These are phyloP conservation scores for Melieria picta DNA, from an alignment of 2,888 invertebrate species.

Conservation along the genomic window DNA sequence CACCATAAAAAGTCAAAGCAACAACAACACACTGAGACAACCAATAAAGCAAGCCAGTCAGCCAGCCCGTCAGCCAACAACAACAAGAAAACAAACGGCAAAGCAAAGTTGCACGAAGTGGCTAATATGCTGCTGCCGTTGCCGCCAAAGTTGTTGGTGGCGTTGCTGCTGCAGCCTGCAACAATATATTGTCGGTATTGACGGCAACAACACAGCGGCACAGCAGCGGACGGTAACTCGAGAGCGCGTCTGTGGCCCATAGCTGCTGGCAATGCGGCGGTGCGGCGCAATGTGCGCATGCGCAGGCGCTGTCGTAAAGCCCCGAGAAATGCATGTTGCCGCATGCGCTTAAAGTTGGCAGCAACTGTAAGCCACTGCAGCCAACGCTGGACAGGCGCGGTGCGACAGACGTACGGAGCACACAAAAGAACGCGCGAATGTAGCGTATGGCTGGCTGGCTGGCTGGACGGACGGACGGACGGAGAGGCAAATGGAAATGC, in stretches of 20 bases:
- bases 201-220: too few species aligned
- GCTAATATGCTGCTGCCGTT: constrained; percentile 19
- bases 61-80: neutral
- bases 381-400: constrained; percentile 3
- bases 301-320: constrained; percentile 54
- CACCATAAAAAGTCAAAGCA: neutral
- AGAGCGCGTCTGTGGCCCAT: constrained; percentile 27
- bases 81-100: neutral
- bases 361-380: constrained; percentile 12
- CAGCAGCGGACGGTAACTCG: too few species aligned
- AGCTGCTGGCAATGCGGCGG: constrained; percentile 34
- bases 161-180: neutral
- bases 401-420: neutral
- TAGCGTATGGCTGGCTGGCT: neutral
- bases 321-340: constrained; percentile 38
- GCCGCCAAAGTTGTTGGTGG: constrained; percentile 4
- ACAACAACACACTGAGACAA: too few species aligned
- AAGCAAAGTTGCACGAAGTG: constrained; percentile 7
- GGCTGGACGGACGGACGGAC: neutral
- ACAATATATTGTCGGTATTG: too few species aligned
- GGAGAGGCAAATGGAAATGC: constrained; percentile 1
- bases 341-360: constrained; percentile 15
- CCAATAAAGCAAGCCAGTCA: constrained; percentile 6
- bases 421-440: neutral
- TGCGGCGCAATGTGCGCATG: constrained; percentile 46